Percentiles rank a stretch among this genome's conserved stretches.
phyloP scores from a whole-genome alignment of 1,140 invertebrate genomes.

The Limonius californicus region DNA sequence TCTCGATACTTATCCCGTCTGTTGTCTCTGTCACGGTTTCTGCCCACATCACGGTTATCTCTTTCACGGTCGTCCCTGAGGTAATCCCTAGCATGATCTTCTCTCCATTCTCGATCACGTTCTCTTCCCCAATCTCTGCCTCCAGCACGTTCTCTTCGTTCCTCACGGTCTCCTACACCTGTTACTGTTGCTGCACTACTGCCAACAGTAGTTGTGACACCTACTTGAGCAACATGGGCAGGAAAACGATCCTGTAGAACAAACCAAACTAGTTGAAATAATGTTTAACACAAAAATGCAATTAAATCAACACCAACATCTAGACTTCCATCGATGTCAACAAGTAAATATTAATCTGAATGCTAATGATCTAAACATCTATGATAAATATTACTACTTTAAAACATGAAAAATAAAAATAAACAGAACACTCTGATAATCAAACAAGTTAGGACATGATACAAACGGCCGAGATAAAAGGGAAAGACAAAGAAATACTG shows the following conservation, averaged over 20 bases:
- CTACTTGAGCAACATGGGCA: slow-evolving; percentile 37
- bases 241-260: slow-evolving; percentile 35
- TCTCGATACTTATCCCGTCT: slow-evolving; percentile 26
- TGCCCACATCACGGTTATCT: slow-evolving; percentile 17
- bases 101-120: slow-evolving; percentile 38
- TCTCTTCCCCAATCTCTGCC: slow-evolving; percentile 41
- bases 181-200: neutral
- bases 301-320: too few relatives aligned
- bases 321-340: too few relatives aligned
- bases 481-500: too few relatives aligned
- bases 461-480: too few relatives aligned
- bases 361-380: too few relatives aligned
- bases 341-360: too few relatives aligned
- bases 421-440: too few relatives aligned
- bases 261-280: too few relatives aligned
- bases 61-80: slow-evolving; percentile 33
- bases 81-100: slow-evolving; percentile 42
- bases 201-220: slow-evolving; percentile 10
- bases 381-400: too few relatives aligned
- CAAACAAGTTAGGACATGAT: too few relatives aligned
- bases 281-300: too few relatives aligned
- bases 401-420: too few relatives aligned
- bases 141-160: slow-evolving; percentile 40
- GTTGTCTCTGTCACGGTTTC: neutral
- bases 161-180: slow-evolving; percentile 19